Evolutionary conservation across 2,888 invertebrate genomes (phyloP).

Genomic region (Lepidocyrtoides sp.): DNA sequence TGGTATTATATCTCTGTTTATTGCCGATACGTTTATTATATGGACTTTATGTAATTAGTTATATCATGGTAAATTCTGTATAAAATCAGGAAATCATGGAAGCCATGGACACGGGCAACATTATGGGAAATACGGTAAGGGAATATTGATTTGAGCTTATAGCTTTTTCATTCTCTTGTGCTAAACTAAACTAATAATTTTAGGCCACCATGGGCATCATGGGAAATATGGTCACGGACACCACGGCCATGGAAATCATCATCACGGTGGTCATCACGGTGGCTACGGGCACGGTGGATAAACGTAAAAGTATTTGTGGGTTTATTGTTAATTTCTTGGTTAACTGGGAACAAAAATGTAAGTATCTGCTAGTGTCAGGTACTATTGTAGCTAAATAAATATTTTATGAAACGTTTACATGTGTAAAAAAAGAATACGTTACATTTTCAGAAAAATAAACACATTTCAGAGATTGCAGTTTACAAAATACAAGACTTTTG

Average conservation of each 20-base stretch:
- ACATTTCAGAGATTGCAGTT: too few species aligned
- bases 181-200: background rate
- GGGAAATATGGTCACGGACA: slow-evolving; percentile 50
- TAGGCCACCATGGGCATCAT: slow-evolving; percentile 71
- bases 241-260: slow-evolving; percentile 47
- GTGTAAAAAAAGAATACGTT: too few species aligned
- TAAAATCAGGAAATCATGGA: slow-evolving; percentile 45
- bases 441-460: too few species aligned
- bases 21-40: too few species aligned
- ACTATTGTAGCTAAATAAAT: too few species aligned
- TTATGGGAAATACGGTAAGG: slow-evolving; percentile 67
- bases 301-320: too few species aligned
- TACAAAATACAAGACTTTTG: too few species aligned
- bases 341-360: too few species aligned
- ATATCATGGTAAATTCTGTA: background rate
- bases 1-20: too few species aligned
- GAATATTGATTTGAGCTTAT: background rate
- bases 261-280: slow-evolving; percentile 53
- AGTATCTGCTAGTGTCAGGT: too few species aligned
- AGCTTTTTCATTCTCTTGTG: background rate
- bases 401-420: too few species aligned
- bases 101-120: slow-evolving; percentile 58
- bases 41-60: background rate
- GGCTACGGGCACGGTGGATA: slow-evolving; percentile 57
- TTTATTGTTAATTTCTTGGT: too few species aligned